Evolutionary conservation across 2,113 vertebrate species (phyloP).

Genomic region (Sceloporus tristichus): DNA sequence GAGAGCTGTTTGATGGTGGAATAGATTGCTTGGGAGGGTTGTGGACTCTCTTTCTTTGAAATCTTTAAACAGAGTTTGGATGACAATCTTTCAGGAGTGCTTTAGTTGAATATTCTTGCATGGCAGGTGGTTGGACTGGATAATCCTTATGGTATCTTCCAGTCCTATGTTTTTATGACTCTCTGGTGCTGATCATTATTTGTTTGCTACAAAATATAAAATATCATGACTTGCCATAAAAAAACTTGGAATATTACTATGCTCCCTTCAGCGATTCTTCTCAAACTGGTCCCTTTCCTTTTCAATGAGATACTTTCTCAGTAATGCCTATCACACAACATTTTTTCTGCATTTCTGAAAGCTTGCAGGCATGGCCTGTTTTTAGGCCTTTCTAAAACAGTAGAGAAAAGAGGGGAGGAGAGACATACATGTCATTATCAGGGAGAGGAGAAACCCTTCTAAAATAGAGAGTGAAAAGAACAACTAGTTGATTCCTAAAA

Average conservation of each 20-base stretch:
- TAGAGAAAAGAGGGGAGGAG: background rate
- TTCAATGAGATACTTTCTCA: background rate
- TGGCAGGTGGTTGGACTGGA: no score
- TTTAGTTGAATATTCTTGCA: no score
- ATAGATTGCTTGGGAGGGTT: no score
- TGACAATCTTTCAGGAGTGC: no score
- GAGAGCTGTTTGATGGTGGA: no score
- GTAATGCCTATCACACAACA: background rate
- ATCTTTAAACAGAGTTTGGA: no score
- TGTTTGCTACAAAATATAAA: background rate
- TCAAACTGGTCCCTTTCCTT: background rate
- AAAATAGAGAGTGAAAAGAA: background rate
- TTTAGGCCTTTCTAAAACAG: background rate
- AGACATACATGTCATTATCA: background rate
- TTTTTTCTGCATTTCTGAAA: background rate
- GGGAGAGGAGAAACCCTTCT: background rate
- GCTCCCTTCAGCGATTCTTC: background rate
- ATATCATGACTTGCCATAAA: background rate
- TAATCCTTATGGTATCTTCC: no score
- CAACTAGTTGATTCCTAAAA: background rate
- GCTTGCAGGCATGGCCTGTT: background rate
- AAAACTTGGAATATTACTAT: background rate
- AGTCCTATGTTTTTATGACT: no score
- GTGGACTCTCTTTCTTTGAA: no score
- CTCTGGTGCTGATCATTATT: background rate